Conservation (phyloP, 2,888 invertebrate genomes). For the Machimus atricapillus region DNA sequence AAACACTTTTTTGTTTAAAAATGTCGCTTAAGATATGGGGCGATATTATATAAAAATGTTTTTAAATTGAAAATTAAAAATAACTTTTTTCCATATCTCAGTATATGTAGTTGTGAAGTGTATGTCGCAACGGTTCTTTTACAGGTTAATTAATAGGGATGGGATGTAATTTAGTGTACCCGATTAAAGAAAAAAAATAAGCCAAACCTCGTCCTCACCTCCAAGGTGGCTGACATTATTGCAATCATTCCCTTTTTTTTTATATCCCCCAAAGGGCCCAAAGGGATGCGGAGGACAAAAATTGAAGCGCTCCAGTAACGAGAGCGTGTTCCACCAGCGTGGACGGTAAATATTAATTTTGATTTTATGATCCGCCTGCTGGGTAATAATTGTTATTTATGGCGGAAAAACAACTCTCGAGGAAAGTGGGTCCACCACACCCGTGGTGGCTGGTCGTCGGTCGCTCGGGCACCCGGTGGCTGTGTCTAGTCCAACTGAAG, state of each 20-base stretch:
- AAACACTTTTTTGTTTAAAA: no score
- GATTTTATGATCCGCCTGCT: conserved; percentile 45
- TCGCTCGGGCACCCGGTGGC: background rate
- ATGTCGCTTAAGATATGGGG: no score
- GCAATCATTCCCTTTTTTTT: background rate
- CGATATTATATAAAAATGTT: no score
- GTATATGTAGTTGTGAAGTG: background rate
- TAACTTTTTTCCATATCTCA: background rate
- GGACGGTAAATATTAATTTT: conserved; percentile 43
- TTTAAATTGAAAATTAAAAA: background rate
- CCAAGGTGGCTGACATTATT: background rate
- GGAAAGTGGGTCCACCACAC: background rate
- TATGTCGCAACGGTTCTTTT: background rate
- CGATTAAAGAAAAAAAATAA: background rate
- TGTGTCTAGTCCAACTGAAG: background rate
- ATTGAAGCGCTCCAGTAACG: background rate
- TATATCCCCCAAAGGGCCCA: background rate
- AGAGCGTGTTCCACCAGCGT: conserved; percentile 6
- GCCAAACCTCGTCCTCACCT: background rate
- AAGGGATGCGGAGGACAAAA: background rate
- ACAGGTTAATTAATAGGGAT: background rate
- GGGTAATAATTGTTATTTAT: conserved; percentile 46
- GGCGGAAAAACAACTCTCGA: conserved; percentile 5
- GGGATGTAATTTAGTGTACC: background rate
- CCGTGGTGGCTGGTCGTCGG: background rate